A percentile compares a stretch with the other conserved stretches of the same genome.
Evolutionary conservation across 2,888 invertebrate species (phyloP).

Genomic region (Scrobipalpa costella): DNA sequence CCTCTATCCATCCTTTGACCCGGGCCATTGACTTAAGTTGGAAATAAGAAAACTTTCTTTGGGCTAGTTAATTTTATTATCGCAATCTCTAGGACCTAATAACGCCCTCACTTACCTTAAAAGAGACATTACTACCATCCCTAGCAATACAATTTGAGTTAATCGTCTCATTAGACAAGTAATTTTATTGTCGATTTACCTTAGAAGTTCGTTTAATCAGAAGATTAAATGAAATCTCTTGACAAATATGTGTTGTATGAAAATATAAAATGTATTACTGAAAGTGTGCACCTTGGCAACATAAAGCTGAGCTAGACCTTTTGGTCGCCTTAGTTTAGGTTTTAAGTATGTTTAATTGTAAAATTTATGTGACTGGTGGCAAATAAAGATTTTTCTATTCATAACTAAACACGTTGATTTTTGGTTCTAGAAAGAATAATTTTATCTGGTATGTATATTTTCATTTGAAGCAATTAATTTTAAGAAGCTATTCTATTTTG

Average conservation of each 20-base stretch:
- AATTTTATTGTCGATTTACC: constrained; percentile 43
- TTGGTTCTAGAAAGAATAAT: too few relatives aligned
- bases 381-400: too few relatives aligned
- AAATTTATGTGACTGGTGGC: too few relatives aligned
- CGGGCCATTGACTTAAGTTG: constrained; percentile 25
- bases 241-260: neutral
- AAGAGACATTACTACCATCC: constrained; percentile 41
- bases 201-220: constrained; percentile 30
- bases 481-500: too few relatives aligned
- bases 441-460: too few relatives aligned
- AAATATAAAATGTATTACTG: too few relatives aligned
- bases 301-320: too few relatives aligned
- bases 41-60: constrained; percentile 27
- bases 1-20: neutral
- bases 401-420: too few relatives aligned
- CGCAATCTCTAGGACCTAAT: constrained; percentile 42
- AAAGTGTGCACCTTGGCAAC: too few relatives aligned
- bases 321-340: too few relatives aligned
- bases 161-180: constrained; percentile 57
- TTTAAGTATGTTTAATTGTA: too few relatives aligned
- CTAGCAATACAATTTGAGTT: constrained; percentile 48
- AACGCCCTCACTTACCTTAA: constrained; percentile 45
- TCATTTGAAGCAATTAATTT: too few relatives aligned
- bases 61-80: constrained; percentile 27
- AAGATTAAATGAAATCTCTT: constrained; percentile 16